Percentiles rank a stretch among this genome's conserved stretches.
Conservation (phyloP, 1,140 invertebrate species). For the Coelopa frigida region DNA sequence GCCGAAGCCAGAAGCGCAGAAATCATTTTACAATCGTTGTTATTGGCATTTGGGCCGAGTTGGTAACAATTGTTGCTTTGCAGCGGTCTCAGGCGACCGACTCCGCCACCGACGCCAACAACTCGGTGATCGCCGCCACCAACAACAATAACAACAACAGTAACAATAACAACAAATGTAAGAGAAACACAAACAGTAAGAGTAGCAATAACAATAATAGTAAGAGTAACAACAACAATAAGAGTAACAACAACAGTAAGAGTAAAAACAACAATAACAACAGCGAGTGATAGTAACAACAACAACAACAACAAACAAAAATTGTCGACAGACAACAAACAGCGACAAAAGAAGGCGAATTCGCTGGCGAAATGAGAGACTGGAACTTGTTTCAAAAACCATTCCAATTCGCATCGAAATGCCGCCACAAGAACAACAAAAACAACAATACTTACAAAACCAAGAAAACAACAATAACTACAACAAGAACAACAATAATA, state of each 20-base stretch:
- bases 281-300: slow-evolving; percentile 1
- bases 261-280: not conserved
- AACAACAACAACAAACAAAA: not conserved
- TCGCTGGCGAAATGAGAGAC: not conserved
- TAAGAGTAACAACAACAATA: slow-evolving; percentile 2
- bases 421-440: not conserved
- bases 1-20: not conserved
- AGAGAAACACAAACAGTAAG: slow-evolving; percentile 3
- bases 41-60: slow-evolving; percentile 13
- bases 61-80: slow-evolving; percentile 7
- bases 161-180: slow-evolving; percentile 1
- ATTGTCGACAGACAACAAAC: no score
- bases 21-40: not conserved
- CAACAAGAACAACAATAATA: slow-evolving; percentile 6
- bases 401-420: not conserved
- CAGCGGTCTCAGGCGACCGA: not conserved
- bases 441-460: not conserved
- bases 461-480: not conserved
- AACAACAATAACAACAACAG: not conserved
- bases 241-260: not conserved
- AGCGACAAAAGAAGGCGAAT: no score
- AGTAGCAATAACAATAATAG: not conserved
- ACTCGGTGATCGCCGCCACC: not conserved
- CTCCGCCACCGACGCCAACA: not conserved
- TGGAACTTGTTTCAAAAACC: no score